Conservation (phyloP, 2,797 vertebrate species). For the Cynodonichthys magdalenae region DNA sequence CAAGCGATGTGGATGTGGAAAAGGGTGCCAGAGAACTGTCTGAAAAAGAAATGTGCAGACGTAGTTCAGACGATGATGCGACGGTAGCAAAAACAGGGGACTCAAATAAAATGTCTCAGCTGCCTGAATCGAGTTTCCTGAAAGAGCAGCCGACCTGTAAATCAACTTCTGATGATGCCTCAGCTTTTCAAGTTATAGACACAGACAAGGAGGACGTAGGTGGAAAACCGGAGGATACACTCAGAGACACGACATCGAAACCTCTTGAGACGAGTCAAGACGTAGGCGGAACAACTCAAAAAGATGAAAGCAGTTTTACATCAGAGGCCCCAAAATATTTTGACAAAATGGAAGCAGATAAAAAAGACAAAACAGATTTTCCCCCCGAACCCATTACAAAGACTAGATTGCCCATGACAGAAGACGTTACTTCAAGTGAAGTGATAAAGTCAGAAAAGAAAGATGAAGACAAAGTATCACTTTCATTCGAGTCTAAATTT, state of each 20-base stretch:
- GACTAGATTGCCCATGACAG: constrained; percentile 33
- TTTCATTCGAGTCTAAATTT: constrained; percentile 21
- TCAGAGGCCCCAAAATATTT: constrained; percentile 24
- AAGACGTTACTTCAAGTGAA: constrained; percentile 28
- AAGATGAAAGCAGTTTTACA: constrained; percentile 1
- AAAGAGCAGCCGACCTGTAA: constrained; percentile 43
- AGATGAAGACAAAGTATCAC: constrained; percentile 42
- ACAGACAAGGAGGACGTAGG: constrained; percentile 26
- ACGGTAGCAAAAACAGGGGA: constrained; percentile 48
- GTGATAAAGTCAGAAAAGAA: constrained; percentile 22
- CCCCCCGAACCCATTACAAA: constrained; percentile 37
- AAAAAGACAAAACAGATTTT: constrained; percentile 27
- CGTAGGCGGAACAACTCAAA: background rate
- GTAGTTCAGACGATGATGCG: constrained; percentile 48
- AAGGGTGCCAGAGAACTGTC: constrained; percentile 94
- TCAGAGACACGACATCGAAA: constrained; percentile 40
- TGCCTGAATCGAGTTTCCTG: constrained; percentile 29
- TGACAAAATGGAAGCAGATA: constrained; percentile 44
- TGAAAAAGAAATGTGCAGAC: constrained; percentile 88
- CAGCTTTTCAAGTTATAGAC: constrained; percentile 29
- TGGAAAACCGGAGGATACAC: constrained; percentile 62
- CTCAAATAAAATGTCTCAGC: constrained; percentile 50
- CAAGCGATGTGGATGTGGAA: constrained; percentile 91
- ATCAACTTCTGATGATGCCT: constrained; percentile 35
- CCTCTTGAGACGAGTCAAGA: constrained; percentile 47